Evolutionary conservation across 2,888 invertebrate genomes (phyloP), one percentile per base, ranked within the genome.

Genomic region (Stegophylla sp.): DNA sequence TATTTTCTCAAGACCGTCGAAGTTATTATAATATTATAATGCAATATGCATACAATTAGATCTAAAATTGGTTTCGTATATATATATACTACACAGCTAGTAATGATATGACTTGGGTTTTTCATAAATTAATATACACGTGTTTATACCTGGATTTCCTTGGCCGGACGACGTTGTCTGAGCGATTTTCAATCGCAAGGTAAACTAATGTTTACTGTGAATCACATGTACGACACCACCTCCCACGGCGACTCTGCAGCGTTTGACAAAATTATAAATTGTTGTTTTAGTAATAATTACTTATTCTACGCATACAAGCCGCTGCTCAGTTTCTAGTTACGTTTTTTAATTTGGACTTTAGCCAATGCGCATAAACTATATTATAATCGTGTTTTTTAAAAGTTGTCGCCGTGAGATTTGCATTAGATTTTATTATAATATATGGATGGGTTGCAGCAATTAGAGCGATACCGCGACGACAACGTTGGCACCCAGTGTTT

Each of bases 361-460:
- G 41, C 71, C 71, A 56, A 72, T 34, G 5, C 4, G 56, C 23
- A 23, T 41, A 56, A 53, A 28, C 28, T 34, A 63, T 12, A 9
- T n/a, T 56, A 9, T 41, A 41, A 56, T 72, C 41, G 10, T 56
- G 51, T n/a, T 34, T 69, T 69, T n/a, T 34, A 72, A 56, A 56
- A 53, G 41, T 72, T 72, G 71, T 72, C 71, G 28, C 48, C 53
- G 34, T 41, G 53, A 34, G 51, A 53, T 53, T 71, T 41, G 34
- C 20, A 71, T 53, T 20, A 13, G 34, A 34, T 69, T 71, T 71
- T 34, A 20, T 71, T n/a, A n/a, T n/a, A n/a, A n/a, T n/a, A n/a
- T 53, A 53, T 15, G 28, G 28, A 34, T 20, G 71, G 53, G 34
- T 71, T 71, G 34, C 23, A 59, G 28, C 17, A 28, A 61, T 28